phyloP scores from a whole-genome alignment of 2,797 vertebrate species.

The Clarias pachynema region DNA sequence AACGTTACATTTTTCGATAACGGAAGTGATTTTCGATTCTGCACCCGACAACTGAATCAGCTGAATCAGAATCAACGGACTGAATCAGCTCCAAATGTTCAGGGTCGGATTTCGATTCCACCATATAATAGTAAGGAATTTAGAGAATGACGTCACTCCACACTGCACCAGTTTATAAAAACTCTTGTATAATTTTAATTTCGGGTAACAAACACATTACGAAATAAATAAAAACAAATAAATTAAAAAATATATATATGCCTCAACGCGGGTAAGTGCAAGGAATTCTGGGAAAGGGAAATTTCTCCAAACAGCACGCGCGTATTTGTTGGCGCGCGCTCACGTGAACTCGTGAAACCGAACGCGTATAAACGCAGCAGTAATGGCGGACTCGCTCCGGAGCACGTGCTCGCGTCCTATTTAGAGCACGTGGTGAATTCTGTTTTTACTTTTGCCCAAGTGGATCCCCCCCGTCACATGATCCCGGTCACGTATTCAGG shows the following conservation, averaged over 20 bases:
- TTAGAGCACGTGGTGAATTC: constrained; percentile 20
- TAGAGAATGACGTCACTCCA: background rate
- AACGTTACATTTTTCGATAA: no score
- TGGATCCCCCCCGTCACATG: background rate
- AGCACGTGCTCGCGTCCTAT: constrained; percentile 13
- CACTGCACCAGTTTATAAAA: background rate
- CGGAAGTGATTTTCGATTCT: no score
- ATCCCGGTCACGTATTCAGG: constrained; percentile 15
- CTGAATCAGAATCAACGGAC: background rate
- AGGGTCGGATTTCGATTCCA: background rate
- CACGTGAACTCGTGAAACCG: no score
- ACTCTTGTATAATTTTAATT: background rate
- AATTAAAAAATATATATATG: no score
- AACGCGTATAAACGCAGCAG: no score
- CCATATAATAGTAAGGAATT: background rate
- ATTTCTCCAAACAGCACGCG: background rate
- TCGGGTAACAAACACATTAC: no score
- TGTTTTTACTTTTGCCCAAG: constrained; percentile 25
- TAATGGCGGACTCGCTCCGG: background rate
- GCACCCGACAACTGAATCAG: no score
- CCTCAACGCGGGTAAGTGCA: no score
- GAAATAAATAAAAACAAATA: no score
- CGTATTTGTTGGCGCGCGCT: no score
- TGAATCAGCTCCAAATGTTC: background rate
- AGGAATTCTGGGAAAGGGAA: background rate